Evolutionary conservation across 2,888 invertebrate genomes (phyloP).

Genomic region (Pheosia gnoma): DNA sequence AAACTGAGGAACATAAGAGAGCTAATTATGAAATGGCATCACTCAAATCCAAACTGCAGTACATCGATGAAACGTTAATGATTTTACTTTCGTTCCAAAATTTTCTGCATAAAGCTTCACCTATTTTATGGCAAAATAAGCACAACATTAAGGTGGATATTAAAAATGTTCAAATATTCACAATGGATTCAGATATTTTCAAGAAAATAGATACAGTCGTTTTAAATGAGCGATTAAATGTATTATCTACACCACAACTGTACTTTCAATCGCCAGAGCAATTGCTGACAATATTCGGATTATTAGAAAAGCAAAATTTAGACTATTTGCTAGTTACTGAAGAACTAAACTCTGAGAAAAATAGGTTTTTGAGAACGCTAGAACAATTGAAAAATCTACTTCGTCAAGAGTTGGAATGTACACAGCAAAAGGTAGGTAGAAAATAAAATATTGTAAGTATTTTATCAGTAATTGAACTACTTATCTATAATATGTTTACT

Average conservation of each 20-base stretch:
- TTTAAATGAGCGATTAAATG: constrained; percentile 51
- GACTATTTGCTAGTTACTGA: constrained; percentile 75
- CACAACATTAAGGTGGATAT: constrained; percentile 55
- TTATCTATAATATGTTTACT: background rate
- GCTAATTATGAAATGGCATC: constrained; percentile 70
- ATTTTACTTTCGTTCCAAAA: constrained; percentile 74
- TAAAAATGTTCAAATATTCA: constrained; percentile 59
- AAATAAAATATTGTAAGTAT: background rate
- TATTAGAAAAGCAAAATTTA: constrained; percentile 74
- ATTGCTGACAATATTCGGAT: constrained; percentile 61
- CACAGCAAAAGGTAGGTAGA: constrained; percentile 64
- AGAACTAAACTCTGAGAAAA: constrained; percentile 68
- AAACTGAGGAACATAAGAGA: constrained; percentile 71
- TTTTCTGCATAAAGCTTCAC: constrained; percentile 71
- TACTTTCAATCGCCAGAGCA: constrained; percentile 72
- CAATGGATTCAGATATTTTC: constrained; percentile 64
- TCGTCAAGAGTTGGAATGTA: constrained; percentile 58
- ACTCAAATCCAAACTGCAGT: constrained; percentile 73
- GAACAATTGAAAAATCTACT: constrained; percentile 57
- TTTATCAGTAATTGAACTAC: too few species aligned
- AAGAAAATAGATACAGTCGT: constrained; percentile 52
- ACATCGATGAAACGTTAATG: constrained; percentile 70
- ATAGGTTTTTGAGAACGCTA: constrained; percentile 65
- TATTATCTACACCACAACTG: constrained; percentile 60
- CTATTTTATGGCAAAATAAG: constrained; percentile 71